Evolutionary conservation across 2,888 invertebrate species (phyloP).

Genomic region (Callosobruchus maculatus): DNA sequence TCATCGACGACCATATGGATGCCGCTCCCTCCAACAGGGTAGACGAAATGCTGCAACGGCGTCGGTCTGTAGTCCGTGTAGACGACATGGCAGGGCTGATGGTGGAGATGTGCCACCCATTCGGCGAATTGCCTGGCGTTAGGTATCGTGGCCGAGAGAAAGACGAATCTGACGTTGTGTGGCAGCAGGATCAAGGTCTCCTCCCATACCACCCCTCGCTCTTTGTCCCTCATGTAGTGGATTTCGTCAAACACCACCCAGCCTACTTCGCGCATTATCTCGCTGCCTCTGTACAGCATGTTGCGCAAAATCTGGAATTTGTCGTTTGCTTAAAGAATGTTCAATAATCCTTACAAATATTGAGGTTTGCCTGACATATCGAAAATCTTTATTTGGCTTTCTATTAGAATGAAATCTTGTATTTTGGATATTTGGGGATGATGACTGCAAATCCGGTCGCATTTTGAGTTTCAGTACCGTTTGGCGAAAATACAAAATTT

Average conservation of each 20-base stretch:
- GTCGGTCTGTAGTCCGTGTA: slow-evolving; percentile 98
- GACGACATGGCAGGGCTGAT: slow-evolving; percentile 97
- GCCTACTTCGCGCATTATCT: slow-evolving; percentile 98
- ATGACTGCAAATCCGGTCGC: no score
- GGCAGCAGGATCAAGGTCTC: slow-evolving; percentile 96
- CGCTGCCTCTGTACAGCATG: slow-evolving; percentile 97
- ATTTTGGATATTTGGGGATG: no score
- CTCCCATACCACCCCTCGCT: slow-evolving; percentile 99
- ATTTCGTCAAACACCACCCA: slow-evolving; percentile 99
- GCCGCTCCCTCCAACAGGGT: slow-evolving; percentile 92
- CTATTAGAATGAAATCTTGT: no score
- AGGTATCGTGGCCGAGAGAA: slow-evolving; percentile 98
- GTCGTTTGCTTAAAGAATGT: no score
- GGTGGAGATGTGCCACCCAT: slow-evolving; percentile 92
- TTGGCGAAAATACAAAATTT: no score
- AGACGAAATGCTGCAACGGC: slow-evolving; percentile 97
- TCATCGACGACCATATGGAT: slow-evolving; percentile 96
- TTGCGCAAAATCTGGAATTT: slow-evolving; percentile 80
- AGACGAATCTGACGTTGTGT: slow-evolving; percentile 97
- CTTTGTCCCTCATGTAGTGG: slow-evolving; percentile 99
- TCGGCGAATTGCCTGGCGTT: slow-evolving; percentile 96
- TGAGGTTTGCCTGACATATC: no score
- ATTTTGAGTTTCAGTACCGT: no score
- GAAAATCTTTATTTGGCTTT: no score
- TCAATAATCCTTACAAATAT: no score